A percentile compares a stretch with the other conserved stretches of the same genome.
Evolutionary conservation across 2,113 vertebrate genomes (phyloP).

Genomic region (Aleadryas rufinucha): DNA sequence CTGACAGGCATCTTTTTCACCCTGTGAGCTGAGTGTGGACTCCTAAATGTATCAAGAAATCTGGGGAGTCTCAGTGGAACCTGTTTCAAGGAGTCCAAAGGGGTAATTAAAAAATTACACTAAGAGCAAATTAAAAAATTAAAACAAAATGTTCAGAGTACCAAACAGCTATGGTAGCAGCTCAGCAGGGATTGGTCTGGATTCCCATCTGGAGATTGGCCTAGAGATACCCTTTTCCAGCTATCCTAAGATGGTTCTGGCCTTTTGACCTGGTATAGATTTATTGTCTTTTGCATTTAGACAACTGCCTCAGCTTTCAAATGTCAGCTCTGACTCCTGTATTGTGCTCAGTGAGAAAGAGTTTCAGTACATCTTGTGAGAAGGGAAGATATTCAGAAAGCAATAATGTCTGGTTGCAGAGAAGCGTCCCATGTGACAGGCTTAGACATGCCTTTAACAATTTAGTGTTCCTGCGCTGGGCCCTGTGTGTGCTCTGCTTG

Average conservation of each 20-base stretch:
- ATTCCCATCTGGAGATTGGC: not conserved
- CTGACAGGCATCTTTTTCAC: not conserved
- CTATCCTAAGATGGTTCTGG: not conserved
- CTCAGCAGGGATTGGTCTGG: not conserved
- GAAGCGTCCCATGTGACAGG: not conserved
- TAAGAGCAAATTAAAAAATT: not conserved
- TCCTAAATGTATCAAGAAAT: not conserved
- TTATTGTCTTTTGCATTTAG: conserved; percentile 2
- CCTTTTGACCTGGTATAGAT: not conserved
- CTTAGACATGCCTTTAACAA: not conserved
- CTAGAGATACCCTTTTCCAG: not conserved
- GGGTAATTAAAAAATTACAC: not conserved
- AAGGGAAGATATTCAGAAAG: not conserved
- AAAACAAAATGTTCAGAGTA: not conserved
- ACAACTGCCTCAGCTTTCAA: not conserved
- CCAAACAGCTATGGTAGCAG: not conserved
- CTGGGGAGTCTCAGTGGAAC: not conserved
- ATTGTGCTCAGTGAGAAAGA: not conserved
- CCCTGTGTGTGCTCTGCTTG: not conserved
- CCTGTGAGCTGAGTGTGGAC: not conserved
- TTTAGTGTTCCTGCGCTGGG: not conserved
- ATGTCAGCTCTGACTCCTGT: not conserved
- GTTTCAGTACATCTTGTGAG: not conserved
- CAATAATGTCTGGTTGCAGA: not conserved
- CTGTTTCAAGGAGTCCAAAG: not conserved